These are phyloP conservation scores for Drosophila histrio DNA, from an alignment of 2,888 invertebrate genomes.

Conservation along the genomic window DNA sequence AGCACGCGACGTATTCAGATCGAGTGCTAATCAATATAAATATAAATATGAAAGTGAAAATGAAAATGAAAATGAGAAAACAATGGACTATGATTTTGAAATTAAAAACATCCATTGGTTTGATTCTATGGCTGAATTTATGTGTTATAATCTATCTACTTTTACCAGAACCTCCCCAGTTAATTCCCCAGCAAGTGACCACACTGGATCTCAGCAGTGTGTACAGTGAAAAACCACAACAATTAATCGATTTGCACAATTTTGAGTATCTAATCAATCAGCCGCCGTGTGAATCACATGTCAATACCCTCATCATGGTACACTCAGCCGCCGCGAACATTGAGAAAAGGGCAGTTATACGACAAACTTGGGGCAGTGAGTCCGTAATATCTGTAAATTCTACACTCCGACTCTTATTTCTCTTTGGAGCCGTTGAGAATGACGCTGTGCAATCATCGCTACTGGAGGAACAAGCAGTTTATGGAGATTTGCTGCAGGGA, in stretches of 20 bases:
- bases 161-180: background rate
- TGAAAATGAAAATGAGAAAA: background rate
- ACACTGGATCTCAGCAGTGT: background rate
- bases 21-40: background rate
- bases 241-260: constrained; percentile 32
- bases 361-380: constrained; percentile 40
- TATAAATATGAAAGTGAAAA: background rate
- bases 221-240: constrained; percentile 24
- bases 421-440: constrained; percentile 22
- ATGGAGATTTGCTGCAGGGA: constrained; percentile 89
- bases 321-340: constrained; percentile 37
- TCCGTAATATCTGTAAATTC: background rate
- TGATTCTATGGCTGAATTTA: constrained; percentile 10
- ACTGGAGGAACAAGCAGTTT: constrained; percentile 8
- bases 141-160: constrained; percentile 12
- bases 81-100: background rate
- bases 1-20: background rate
- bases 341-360: constrained; percentile 40
- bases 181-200: background rate
- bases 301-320: constrained; percentile 24
- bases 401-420: constrained; percentile 33
- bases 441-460: constrained; percentile 4
- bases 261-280: constrained; percentile 36
- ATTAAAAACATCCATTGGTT: background rate
- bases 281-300: constrained; percentile 2